phyloP scores from a whole-genome alignment of 2,113 vertebrate genomes.

The Colius striatus region DNA sequence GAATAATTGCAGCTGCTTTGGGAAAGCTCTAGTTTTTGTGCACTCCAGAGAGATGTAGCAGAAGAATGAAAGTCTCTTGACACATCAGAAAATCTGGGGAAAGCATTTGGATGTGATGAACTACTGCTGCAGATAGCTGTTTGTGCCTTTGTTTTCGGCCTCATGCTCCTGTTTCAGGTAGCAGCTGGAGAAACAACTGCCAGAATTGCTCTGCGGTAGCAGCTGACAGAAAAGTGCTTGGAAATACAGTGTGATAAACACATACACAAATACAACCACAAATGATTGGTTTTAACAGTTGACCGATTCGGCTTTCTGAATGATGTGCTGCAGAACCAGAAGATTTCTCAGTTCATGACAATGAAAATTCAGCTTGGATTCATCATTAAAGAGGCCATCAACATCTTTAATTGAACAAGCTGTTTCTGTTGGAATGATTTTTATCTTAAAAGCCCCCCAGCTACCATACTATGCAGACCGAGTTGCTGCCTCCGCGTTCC shows the following conservation, averaged over 20 bases:
- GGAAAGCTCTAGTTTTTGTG: not conserved
- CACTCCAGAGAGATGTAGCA: not conserved
- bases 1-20: not conserved
- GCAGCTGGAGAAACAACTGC: conserved; percentile 4
- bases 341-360: not conserved
- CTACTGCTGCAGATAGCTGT: not conserved
- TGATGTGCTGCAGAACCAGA: not conserved
- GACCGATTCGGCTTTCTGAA: not conserved
- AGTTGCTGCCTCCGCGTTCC: not conserved
- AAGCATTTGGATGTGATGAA: not conserved
- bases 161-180: not conserved
- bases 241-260: not conserved
- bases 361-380: not conserved
- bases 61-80: not conserved
- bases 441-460: not conserved
- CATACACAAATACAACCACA: no score
- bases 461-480: not conserved
- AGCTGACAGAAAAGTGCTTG: not conserved
- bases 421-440: not conserved
- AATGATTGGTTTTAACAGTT: not conserved
- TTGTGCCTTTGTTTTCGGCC: not conserved
- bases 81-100: not conserved
- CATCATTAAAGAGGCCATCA: not conserved
- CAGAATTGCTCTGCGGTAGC: not conserved
- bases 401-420: not conserved